These are phyloP conservation scores for Octopus bimaculoides DNA, from an alignment of 1,140 invertebrate genomes.

Conservation along the genomic window DNA sequence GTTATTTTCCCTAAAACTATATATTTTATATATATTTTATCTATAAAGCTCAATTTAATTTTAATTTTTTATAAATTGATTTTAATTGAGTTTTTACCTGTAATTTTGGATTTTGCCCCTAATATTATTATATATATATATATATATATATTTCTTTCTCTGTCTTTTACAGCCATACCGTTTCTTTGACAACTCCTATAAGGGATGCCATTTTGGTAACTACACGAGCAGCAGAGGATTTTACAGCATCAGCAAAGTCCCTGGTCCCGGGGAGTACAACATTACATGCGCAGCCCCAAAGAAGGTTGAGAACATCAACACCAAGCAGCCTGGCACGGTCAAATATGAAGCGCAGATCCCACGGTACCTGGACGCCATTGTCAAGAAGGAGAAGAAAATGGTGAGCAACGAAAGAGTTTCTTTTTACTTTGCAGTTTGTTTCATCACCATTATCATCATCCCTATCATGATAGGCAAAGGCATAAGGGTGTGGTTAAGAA, in stretches of 20 bases:
- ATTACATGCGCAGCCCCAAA: constrained; percentile 30
- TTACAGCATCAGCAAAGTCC: constrained; percentile 38
- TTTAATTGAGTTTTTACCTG: no score
- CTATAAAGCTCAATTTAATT: no score
- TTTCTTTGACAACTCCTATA: constrained; percentile 39
- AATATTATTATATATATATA: no score
- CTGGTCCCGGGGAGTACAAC: constrained; percentile 57
- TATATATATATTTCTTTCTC: no score
- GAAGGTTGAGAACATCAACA: constrained; percentile 47
- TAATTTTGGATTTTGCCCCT: no score
- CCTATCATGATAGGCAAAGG: no score
- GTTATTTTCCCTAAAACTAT: no score
- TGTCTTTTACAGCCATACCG: no score
- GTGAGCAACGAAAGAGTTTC: constrained; percentile 27
- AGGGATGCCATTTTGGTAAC: constrained; percentile 54
- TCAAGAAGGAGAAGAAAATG: constrained; percentile 51
- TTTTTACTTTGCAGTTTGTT: not conserved
- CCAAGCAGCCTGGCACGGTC: constrained; percentile 31
- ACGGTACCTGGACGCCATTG: constrained; percentile 52
- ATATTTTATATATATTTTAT: no score
- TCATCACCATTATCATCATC: not conserved
- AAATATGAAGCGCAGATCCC: constrained; percentile 50
- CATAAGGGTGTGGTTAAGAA: no score
- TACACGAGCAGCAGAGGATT: constrained; percentile 44
- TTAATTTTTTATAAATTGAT: no score